Base-by-base conservation (phyloP, 1,140 invertebrate genomes). In the Neelides sp. region DNA sequence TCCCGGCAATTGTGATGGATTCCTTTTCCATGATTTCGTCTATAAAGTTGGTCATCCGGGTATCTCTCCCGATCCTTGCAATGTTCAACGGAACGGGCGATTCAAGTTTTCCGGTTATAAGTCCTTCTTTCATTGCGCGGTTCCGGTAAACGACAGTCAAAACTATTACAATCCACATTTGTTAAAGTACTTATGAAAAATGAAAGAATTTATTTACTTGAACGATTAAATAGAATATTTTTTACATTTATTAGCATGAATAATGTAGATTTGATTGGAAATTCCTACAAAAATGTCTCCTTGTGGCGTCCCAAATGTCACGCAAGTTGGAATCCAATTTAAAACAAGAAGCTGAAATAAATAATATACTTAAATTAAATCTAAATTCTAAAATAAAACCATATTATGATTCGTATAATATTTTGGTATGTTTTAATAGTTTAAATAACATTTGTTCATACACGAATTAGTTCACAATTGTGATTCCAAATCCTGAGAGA, bases 1-100 rank as follows among this genome's bases (percentile, higher is more conserved):
- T 41, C 13, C 50, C 51, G n/a, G 47, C 43, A 2, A 8, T 37
- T 34, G 1, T 22, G 24, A 20, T 44, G 12, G 32, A 19, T 39
- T 35, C 17, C 2, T 58, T 41, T 28, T 45, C 48, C n/a, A n/a
- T n/a, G n/a, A n/a, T n/a, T 19, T 65, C 48, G 71, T 72, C 57
- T 59, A 67, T 24, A 40, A 62, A 26, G 65, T 69, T 35, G 61
- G 64, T 46, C 58, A 66, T 45, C 59, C 65, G 10, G 47, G 70
- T 32, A 45, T 67, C 35, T 35, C 64, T n/a, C 20, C 27, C 39
- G 5, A 46, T 19, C 36, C 41, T 50, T 5, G 51, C 48, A 5
- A 34, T 19, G 35, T 50, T 51, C 23, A 60, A 19, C 17, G 46
- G 30, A 7, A 58, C n/a, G 3, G 35, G 13, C 7, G 37, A 20